Conservation (phyloP, 2,888 invertebrate species). For the Acanthococcus lagerstroemiae region DNA sequence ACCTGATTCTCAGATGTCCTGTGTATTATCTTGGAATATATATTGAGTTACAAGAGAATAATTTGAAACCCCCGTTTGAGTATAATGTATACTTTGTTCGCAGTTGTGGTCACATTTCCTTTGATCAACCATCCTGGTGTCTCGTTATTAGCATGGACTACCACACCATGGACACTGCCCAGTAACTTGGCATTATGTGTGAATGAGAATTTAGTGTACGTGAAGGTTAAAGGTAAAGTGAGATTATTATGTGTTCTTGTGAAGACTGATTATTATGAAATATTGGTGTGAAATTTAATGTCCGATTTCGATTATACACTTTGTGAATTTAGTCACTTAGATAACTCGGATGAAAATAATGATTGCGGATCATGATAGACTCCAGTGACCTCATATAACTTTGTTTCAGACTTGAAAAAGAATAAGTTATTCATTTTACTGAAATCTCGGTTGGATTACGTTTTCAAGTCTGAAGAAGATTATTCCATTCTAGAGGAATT, state of each 20-base stretch:
- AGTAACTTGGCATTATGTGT: slow-evolving; percentile 93
- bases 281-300: too few species aligned
- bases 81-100: too few species aligned
- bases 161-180: slow-evolving; percentile 98
- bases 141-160: slow-evolving; percentile 88
- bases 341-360: too few species aligned
- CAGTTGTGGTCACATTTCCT: slow-evolving; percentile 78
- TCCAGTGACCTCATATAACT: too few species aligned
- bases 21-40: too few species aligned
- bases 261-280: too few species aligned
- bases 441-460: slow-evolving; percentile 65
- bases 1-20: too few species aligned
- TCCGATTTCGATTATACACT: too few species aligned
- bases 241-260: neutral
- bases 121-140: slow-evolving; percentile 58
- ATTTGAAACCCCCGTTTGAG: too few species aligned
- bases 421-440: slow-evolving; percentile 59
- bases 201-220: slow-evolving; percentile 74
- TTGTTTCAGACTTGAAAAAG: slow-evolving; percentile 16
- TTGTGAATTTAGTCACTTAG: too few species aligned
- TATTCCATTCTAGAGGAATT: slow-evolving; percentile 71
- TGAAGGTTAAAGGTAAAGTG: slow-evolving; percentile 53
- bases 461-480: slow-evolving; percentile 69
- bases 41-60: too few species aligned
- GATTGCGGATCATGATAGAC: too few species aligned